Percentiles rank a stretch among this genome's conserved stretches.
phyloP scores from a whole-genome alignment of 2,888 invertebrate genomes.

The Idaea biselata region DNA sequence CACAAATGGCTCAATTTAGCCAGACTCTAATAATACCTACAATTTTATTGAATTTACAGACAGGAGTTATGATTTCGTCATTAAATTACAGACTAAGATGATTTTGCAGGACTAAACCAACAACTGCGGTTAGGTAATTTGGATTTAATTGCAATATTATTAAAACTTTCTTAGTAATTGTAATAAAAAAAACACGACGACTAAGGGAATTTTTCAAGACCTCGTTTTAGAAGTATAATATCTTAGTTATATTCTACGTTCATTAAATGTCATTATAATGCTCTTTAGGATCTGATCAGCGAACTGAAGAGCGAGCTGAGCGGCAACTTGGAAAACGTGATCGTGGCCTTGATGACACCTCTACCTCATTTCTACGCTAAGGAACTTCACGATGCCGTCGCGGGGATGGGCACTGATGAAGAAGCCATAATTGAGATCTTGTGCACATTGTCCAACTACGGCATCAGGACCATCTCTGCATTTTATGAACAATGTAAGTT shows the following conservation, averaged over 20 bases:
- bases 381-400: constrained; percentile 92
- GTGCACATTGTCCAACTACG: constrained; percentile 94
- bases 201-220: too few species aligned
- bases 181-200: too few species aligned
- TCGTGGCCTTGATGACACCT: constrained; percentile 94
- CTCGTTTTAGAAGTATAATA: too few species aligned
- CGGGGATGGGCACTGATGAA: constrained; percentile 93
- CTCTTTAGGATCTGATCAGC: constrained; percentile 84
- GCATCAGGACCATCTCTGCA: constrained; percentile 90
- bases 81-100: neutral
- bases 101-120: neutral
- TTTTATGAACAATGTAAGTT: constrained; percentile 90
- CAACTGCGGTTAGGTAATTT: too few species aligned
- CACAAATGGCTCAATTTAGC: constrained; percentile 16
- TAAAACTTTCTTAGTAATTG: too few species aligned
- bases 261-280: constrained; percentile 11
- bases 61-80: neutral
- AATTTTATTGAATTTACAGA: neutral
- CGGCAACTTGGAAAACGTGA: constrained; percentile 94
- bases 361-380: constrained; percentile 94
- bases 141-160: too few species aligned
- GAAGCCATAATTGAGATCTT: constrained; percentile 95
- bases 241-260: too few species aligned
- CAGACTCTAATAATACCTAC: constrained; percentile 1
- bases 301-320: constrained; percentile 94